A percentile compares a stretch with the other conserved stretches of the same genome.
Conservation (phyloP, 2,797 vertebrate genomes). For the Cyclura pinguis region DNA sequence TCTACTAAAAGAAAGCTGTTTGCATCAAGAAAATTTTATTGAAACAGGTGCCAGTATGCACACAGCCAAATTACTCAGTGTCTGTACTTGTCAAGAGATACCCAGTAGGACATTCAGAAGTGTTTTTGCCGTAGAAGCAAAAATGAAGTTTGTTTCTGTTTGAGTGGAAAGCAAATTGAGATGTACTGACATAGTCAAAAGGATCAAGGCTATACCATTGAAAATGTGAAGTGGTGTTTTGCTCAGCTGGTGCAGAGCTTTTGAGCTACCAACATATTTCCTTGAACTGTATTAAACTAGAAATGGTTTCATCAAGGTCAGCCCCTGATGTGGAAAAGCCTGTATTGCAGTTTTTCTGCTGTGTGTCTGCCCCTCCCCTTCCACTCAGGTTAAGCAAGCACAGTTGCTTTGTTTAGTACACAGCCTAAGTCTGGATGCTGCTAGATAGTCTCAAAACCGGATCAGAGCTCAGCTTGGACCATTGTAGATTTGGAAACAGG, state of each 20-base stretch:
- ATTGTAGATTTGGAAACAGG: neutral
- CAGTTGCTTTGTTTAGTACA: neutral
- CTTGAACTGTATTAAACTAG: neutral
- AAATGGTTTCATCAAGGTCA: neutral
- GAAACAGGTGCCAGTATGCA: neutral
- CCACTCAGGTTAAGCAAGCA: neutral
- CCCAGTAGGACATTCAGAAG: neutral
- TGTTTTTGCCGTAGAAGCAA: neutral
- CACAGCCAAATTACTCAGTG: neutral
- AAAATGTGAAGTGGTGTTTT: constrained; percentile 1
- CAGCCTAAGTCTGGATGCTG: neutral
- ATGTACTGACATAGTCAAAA: neutral
- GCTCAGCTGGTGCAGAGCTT: neutral
- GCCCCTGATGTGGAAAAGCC: neutral
- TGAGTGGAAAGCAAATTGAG: neutral
- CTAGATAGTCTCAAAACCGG: neutral
- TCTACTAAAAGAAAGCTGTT: neutral
- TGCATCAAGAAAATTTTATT: neutral
- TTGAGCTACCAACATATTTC: neutral
- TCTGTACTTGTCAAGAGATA: neutral
- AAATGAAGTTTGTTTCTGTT: neutral
- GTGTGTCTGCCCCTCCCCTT: neutral
- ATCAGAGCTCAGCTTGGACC: neutral
- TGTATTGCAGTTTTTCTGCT: neutral
- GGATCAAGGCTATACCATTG: neutral